Percentiles rank a stretch among this genome's conserved stretches.
Evolutionary conservation across 2,888 invertebrate genomes (phyloP).

Genomic region (Ormyrus rosae): DNA sequence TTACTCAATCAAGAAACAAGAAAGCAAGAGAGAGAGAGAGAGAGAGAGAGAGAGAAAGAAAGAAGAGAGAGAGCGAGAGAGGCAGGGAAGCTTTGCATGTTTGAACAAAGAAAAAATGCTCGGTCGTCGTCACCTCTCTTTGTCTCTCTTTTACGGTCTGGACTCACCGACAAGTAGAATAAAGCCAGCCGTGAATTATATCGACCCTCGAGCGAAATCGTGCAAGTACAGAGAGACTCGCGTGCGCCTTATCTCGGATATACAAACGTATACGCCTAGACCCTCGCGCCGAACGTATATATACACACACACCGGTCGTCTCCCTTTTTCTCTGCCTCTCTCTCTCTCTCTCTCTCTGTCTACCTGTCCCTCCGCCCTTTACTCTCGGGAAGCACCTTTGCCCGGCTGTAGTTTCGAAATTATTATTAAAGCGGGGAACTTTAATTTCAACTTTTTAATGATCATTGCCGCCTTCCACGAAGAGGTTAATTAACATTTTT

Average conservation of each 20-base stretch:
- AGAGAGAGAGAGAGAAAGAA: no score
- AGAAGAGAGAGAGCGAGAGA: no score
- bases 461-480: neutral
- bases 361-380: no score
- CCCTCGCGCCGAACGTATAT: neutral
- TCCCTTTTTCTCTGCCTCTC: neutral
- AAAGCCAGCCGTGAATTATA: constrained; percentile 51
- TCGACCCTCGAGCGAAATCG: constrained; percentile 56
- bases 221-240: constrained; percentile 51
- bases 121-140: constrained; percentile 34
- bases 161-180: constrained; percentile 43
- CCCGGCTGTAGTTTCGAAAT: neutral
- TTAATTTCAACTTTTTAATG: neutral
- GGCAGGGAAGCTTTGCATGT: no score
- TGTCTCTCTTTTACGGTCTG: constrained; percentile 25
- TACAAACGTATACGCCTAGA: constrained; percentile 13
- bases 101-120: neutral
- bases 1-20: neutral
- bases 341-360: neutral
- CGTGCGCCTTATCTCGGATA: constrained; percentile 63
- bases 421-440: constrained; percentile 9
- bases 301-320: neutral
- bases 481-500: no score
- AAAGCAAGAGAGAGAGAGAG: neutral
- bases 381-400: no score